Percentiles rank a stretch among this genome's conserved stretches.
phyloP scores from a whole-genome alignment of 2,113 vertebrate genomes.

The Ciconia boyciana region DNA sequence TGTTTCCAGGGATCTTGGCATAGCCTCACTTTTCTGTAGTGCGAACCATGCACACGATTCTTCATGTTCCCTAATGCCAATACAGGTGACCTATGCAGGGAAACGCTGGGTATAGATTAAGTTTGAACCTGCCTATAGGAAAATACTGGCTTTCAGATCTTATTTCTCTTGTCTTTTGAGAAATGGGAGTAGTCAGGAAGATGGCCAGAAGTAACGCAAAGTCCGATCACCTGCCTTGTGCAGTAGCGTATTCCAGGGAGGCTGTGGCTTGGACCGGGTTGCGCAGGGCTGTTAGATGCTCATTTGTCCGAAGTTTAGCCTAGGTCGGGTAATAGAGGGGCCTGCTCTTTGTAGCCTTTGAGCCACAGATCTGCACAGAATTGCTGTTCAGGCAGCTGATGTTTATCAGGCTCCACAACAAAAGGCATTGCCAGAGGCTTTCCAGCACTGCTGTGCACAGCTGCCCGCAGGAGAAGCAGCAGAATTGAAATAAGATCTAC shows the following conservation, averaged over 20 bases:
- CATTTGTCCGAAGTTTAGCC: not conserved
- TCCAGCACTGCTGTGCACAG: not conserved
- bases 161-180: not conserved
- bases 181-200: not conserved
- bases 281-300: not conserved
- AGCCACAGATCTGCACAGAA: not conserved
- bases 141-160: not conserved
- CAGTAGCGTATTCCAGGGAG: not conserved
- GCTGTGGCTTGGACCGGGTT: not conserved
- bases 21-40: not conserved
- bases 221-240: not conserved
- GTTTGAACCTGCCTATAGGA: not conserved
- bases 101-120: not conserved
- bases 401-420: not conserved
- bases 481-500: not conserved
- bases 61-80: not conserved
- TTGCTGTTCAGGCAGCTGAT: not conserved
- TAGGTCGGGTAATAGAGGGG: not conserved
- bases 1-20: not conserved
- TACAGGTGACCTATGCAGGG: not conserved
- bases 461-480: not conserved
- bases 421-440: not conserved
- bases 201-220: not conserved
- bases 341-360: not conserved
- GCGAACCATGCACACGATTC: rapidly evolving